Base-by-base conservation (phyloP, 2,113 vertebrate genomes). In the Gavialis gangeticus region DNA sequence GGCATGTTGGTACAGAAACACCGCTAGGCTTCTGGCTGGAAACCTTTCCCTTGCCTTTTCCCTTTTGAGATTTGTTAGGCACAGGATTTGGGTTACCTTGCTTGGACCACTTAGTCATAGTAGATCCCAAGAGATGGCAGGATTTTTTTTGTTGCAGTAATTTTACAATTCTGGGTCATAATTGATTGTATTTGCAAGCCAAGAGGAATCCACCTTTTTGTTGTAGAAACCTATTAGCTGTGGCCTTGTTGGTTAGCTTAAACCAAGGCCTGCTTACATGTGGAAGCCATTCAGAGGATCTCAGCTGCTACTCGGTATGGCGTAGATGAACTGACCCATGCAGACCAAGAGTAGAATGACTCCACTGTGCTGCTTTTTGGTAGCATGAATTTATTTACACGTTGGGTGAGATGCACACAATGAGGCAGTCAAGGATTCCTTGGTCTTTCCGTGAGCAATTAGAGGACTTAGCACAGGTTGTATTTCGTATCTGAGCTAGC, bases 241-340 rank as follows among this genome's bases (percentile, higher is more conserved):
- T 28, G 25, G 24, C 56, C 21, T 67, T 58, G 16, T 15, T 57
- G 59, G 54, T 15, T 75, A 67, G 66, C 14, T 62, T 25, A 64
- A 5, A 12, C 22, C 0, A 0, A 64, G n/a, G 28, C n/a, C 55
- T 1, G 0, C 30, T 71, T n/a, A 10, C n/a, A 62, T 2, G 30
- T 67, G 75, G 59, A 55, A 60, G 17, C 54, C 19, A 10, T 27
- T 25, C 24, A 30, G 25, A 62, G 28, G 16, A 16, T 28, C 27
- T 66, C 0, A 1, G 46, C 13, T 78, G 57, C 46, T 27, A 19
- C 0, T 0, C 8, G 10, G 9, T 22, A 30, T 30, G 8, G 37
- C 15, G 1, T 57, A 12, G 24, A 46, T 64, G 27, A 18, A 66
- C 88, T 59, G 78, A 54, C 56, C 25, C 10, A 0, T 4, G 59